Evolutionary conservation across 1,140 invertebrate species (phyloP).

Genomic region (Drosophila aff.): DNA sequence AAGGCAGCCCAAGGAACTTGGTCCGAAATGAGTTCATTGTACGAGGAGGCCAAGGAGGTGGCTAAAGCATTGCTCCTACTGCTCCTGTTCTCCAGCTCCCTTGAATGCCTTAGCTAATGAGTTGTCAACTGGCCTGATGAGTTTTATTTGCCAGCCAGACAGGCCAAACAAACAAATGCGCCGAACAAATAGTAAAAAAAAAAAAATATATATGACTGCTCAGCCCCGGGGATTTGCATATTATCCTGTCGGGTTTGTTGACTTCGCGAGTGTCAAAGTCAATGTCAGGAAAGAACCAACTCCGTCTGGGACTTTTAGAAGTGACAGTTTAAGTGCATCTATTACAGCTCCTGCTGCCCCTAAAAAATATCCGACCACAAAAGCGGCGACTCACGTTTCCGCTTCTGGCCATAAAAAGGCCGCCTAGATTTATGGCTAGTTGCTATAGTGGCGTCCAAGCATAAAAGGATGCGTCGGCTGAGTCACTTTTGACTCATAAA

Average conservation of each 20-base stretch:
- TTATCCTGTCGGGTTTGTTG: constrained; percentile 53
- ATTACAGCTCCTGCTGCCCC: constrained; percentile 21
- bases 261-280: constrained; percentile 51
- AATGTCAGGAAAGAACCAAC: constrained; percentile 34
- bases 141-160: constrained; percentile 56
- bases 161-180: constrained; percentile 18
- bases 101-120: constrained; percentile 63
- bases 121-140: constrained; percentile 68
- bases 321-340: constrained; percentile 53
- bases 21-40: constrained; percentile 69
- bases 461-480: constrained; percentile 37
- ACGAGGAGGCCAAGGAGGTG: constrained; percentile 35
- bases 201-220: not conserved
- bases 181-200: constrained; percentile 19
- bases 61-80: constrained; percentile 11
- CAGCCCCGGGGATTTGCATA: constrained; percentile 45
- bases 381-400: constrained; percentile 33
- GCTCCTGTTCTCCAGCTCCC: constrained; percentile 4
- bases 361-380: constrained; percentile 19
- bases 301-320: constrained; percentile 28
- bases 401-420: constrained; percentile 39
- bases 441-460: constrained; percentile 21
- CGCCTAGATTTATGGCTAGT: constrained; percentile 30
- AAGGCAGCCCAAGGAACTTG: constrained; percentile 23
- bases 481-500: constrained; percentile 38